Evolutionary conservation across 2,113 vertebrate genomes (phyloP), one percentile per base, ranked within the genome.

Genomic region (Corythornis cristatus): DNA sequence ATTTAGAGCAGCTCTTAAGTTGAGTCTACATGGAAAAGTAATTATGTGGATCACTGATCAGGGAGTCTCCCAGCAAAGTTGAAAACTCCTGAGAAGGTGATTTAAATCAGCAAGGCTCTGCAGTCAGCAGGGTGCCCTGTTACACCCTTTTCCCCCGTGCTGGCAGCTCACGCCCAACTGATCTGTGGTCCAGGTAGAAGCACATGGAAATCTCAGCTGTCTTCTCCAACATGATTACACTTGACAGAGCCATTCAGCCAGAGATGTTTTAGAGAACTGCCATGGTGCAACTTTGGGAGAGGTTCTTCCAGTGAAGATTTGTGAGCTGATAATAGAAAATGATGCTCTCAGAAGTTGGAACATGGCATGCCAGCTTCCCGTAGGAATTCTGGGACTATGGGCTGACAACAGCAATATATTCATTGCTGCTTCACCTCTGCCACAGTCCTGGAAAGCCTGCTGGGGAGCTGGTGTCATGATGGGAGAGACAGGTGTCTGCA

Each of bases 21-120:
- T 74, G 43, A 53, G 1, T 81, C 83, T 88, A 82, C 46, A n/a
- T 7, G 62, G 66, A 46, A 10, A 90, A 84, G 40, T 65, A 84
- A 87, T 95, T 93, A 67, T 14, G 42, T 23, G 84, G 83, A 76
- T 95, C 89, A 74, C 17, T 82, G 94, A 71, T 67, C 45, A 48
- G 53, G 66, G 73, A 95, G 48, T 64, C 73, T 93, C 80, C 35
- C 72, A 40, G 62, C 35, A 56, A 60, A 78, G 56, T 2, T 86
- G 50, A 54, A 86, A 80, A 89, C 86, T 71, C 53, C 90, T 64
- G 89, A 20, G 89, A 90, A 86, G 73, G 84, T 89, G 74, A 75
- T 92, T 86, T 78, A 85, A 84, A 84, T 93, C 73, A 43, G 7
- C n/a, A 48, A 57, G 57, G 23, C 71, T 87, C 65, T 65, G 48